Percentiles rank a stretch among this genome's conserved stretches.
Evolutionary conservation across 2,888 invertebrate genomes (phyloP).

Genomic region (Sphecodes monilicornis): DNA sequence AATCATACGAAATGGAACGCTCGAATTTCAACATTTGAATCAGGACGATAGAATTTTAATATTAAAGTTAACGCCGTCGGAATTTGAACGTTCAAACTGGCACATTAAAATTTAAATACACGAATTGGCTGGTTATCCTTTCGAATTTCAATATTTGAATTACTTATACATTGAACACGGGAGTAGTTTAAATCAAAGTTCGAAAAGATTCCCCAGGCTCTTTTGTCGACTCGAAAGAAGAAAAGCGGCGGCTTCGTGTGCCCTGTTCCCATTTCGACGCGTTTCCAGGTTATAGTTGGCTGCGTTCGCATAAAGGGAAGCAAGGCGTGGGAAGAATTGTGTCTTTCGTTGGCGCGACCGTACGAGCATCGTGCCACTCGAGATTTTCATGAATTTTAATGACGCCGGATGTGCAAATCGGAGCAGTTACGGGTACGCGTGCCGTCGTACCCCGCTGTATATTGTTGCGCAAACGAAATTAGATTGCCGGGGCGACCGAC

Average conservation of each 20-base stretch:
- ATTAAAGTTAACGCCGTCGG: no score
- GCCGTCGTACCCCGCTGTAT: not conserved
- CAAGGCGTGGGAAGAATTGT: not conserved
- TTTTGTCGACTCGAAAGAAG: not conserved
- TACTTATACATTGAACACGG: not conserved
- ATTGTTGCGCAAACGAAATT: not conserved
- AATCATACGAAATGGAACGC: not conserved
- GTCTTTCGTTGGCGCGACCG: not conserved
- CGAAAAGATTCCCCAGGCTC: not conserved
- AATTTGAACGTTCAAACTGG: no score
- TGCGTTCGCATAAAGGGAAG: not conserved
- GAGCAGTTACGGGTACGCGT: not conserved
- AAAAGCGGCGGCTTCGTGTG: not conserved
- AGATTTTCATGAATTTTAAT: conserved; percentile 4
- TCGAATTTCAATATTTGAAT: not conserved
- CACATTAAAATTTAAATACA: no score
- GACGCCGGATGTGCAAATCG: not conserved
- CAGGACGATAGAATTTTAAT: not conserved
- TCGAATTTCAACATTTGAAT: not conserved
- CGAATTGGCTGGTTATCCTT: no score
- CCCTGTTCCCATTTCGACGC: not conserved
- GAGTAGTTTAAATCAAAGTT: not conserved
- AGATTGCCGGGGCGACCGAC: not conserved
- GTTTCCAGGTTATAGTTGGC: not conserved
- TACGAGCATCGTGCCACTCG: not conserved